These are phyloP conservation scores for Pygmarrhopalites habei DNA, from an alignment of 1,140 invertebrate species.

Conservation along the genomic window DNA sequence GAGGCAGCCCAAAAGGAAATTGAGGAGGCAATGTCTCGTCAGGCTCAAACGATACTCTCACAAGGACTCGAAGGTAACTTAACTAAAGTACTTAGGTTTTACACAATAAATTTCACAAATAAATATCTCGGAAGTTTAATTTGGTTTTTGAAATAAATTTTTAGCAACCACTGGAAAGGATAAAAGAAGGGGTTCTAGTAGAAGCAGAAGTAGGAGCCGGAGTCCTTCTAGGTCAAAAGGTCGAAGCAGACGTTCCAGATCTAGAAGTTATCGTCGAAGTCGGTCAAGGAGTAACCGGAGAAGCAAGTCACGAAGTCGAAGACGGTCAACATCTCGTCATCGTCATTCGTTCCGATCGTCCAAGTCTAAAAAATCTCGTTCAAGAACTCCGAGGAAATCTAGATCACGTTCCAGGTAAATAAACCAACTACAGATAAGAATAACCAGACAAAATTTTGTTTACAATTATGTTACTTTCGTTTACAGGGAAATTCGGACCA, in stretches of 20 bases:
- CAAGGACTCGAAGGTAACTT: slow-evolving; percentile 29
- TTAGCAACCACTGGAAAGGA: slow-evolving; percentile 75
- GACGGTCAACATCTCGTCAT: slow-evolving; percentile 44
- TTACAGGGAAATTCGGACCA: slow-evolving; percentile 18
- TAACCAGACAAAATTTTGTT: background rate
- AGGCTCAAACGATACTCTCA: slow-evolving; percentile 29
- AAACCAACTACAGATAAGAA: background rate
- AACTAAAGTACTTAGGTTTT: background rate
- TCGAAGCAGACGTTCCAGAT: slow-evolving; percentile 43
- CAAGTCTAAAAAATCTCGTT: slow-evolving; percentile 28
- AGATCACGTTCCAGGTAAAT: slow-evolving; percentile 31
- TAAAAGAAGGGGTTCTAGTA: too few species aligned
- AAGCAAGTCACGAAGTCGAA: slow-evolving; percentile 40
- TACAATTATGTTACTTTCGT: slow-evolving; percentile 2
- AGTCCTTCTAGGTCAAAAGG: slow-evolving; percentile 44
- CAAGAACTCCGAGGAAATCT: slow-evolving; percentile 24
- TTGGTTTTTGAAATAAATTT: slow-evolving; percentile 44
- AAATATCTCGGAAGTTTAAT: background rate
- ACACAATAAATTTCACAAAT: background rate
- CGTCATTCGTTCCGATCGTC: slow-evolving; percentile 41
- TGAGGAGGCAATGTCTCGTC: slow-evolving; percentile 89
- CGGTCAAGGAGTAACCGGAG: slow-evolving; percentile 41
- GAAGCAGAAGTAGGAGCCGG: slow-evolving; percentile 51
- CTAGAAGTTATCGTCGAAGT: slow-evolving; percentile 47
- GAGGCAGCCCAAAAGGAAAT: slow-evolving; percentile 91